phyloP scores from a whole-genome alignment of 2,888 invertebrate genomes.

The Smittia aterrima region DNA sequence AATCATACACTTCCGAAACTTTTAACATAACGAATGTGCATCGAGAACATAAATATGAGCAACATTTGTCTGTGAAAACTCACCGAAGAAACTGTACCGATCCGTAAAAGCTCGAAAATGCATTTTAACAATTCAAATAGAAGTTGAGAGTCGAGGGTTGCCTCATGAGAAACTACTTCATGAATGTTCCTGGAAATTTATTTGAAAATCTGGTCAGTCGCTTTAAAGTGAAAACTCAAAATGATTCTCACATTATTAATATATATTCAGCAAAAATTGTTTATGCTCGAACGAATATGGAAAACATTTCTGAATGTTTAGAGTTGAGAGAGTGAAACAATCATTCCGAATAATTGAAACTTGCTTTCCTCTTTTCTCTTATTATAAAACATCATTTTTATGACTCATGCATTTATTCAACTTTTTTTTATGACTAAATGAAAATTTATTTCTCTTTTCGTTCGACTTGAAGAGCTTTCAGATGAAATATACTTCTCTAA shows the following conservation, averaged over 20 bases:
- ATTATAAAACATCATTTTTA: neutral
- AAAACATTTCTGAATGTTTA: no score
- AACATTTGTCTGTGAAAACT: neutral
- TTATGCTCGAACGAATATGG: no score
- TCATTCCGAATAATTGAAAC: no score
- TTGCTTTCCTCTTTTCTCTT: no score
- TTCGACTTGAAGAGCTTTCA: no score
- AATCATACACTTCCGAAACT: no score
- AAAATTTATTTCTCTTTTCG: slow-evolving; percentile 24
- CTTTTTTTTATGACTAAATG: slow-evolving; percentile 12
- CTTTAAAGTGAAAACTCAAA: neutral
- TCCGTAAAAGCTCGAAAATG: neutral
- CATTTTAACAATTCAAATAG: neutral
- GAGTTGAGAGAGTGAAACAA: no score
- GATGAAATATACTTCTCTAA: no score
- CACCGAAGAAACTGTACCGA: neutral
- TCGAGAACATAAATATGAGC: no score
- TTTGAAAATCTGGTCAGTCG: neutral
- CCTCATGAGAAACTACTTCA: neutral
- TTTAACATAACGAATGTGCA: no score
- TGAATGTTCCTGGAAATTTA: no score
- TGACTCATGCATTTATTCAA: neutral
- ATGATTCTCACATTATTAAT: neutral
- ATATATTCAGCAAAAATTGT: no score
- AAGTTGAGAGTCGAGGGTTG: neutral